Evolutionary conservation across 2,113 vertebrate genomes (phyloP), one percentile per base, ranked within the genome.

Genomic region (Pangasianodon hypophthalmus): DNA sequence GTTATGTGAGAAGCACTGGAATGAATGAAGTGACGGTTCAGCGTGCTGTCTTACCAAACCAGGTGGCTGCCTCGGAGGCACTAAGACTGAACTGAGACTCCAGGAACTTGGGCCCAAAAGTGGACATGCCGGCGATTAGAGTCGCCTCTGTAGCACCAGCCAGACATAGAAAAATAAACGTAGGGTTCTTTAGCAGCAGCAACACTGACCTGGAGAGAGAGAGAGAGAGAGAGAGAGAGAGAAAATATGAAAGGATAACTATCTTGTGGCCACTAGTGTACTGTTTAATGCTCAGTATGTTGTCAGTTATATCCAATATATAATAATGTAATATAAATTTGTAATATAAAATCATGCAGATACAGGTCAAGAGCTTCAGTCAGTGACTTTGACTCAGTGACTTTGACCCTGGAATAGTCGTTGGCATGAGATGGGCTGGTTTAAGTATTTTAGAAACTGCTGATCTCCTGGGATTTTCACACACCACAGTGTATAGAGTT

Each of bases 31-130:
- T 50, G 71, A 56, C 6, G 3, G 79, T 52, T 37, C 6, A 75
- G 9, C 18, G 48, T 24, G 50, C 67, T 19, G 29, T 84, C 97
- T 97, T 94, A 99, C 98, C 98, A 41, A 99, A 99, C 95, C 97
- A 95, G 0, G 97, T 98, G 86, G 98, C 98, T 2, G 98, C 98
- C 92, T 98, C 96, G 0, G 98, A 99, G 26, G 98, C 97, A 21
- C 98, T 99, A 90, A 99, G 95, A 92, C 96, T 98, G 90, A 99
- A 98, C 94, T 99, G 98, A 13, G 98, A 97, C 94, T 99, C 98
- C 18, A 99, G 93, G 93, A 98, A 98, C 94, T 99, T 99, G 92
- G 98, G 98, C 1, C 98, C 97, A 26, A 99, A 99, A 0, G 98
- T 99, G 86, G 98, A 98, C 97, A 99, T 97, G 89, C 97, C 97